These are phyloP conservation scores for Nasonia giraulti DNA, from an alignment of 1,140 invertebrate genomes.

Conservation along the genomic window DNA sequence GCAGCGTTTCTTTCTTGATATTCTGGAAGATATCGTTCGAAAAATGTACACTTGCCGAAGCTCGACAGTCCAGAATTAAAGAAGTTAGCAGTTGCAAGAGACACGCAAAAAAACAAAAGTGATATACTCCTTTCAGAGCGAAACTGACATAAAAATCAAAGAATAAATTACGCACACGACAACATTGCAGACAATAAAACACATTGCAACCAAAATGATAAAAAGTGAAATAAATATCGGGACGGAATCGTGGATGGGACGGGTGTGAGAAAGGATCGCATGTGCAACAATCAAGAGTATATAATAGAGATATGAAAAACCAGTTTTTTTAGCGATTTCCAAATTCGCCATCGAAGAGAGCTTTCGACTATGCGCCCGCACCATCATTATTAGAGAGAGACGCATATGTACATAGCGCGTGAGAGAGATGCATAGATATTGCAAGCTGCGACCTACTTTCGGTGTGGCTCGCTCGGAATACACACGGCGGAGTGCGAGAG, in stretches of 20 bases:
- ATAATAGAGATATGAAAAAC: slow-evolving; percentile 37
- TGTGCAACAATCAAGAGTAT: not conserved
- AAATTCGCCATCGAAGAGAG: slow-evolving; percentile 44
- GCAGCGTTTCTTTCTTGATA: slow-evolving; percentile 1
- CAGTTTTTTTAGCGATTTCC: slow-evolving; percentile 45
- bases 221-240: slow-evolving; percentile 30
- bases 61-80: not conserved
- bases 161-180: not conserved
- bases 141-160: not conserved
- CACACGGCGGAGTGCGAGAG: not conserved
- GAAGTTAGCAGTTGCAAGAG: not conserved
- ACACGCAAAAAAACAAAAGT: not conserved
- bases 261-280: not conserved
- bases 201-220: slow-evolving; percentile 38
- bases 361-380: slow-evolving; percentile 16
- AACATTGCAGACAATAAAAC: slow-evolving; percentile 13
- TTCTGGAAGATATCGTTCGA: not conserved
- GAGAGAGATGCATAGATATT: slow-evolving; percentile 16
- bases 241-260: not conserved
- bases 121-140: not conserved
- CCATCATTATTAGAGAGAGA: not conserved
- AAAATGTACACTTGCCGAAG: not conserved
- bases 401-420: not conserved
- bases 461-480: slow-evolving; percentile 5
- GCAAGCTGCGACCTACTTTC: slow-evolving; percentile 40